Evolutionary conservation across 1,140 invertebrate species (phyloP), one percentile per base, ranked within the genome.

Genomic region (Nylanderia fulva): DNA sequence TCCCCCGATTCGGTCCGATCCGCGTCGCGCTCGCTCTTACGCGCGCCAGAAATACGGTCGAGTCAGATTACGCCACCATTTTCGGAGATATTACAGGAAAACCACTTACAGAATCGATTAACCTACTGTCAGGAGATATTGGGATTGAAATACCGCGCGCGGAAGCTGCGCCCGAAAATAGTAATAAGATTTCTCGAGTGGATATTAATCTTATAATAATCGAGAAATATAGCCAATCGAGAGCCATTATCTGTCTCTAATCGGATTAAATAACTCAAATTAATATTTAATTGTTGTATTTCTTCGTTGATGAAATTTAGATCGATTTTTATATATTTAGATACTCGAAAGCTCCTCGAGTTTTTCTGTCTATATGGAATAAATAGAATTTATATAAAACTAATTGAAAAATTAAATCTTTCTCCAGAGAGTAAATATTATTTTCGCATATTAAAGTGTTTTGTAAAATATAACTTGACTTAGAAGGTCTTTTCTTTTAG

Each of bases 81-180:
- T 84, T 84, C 74, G 61, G 60, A 39, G 61, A 84, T 84, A 84
- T 84, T 77, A 66, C 82, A 33, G 82, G 82, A 64, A 77, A 84
- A 77, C 82, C 82, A 77, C 82, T 84, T 84, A 77, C 72, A 29
- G 24, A 61, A 84, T 84, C 72, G 82, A 84, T 84, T 84, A 76
- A 84, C 82, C 60, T 33, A 64, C 72, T 76, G 82, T 84, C 58
- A 66, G 18, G 74, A 56, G 82, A 84, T 84, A 84, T 64, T 74
- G 82, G 33, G 69, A 52, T 42, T 84, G 69, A 84, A 84, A 84
- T 84, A 84, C 24, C 58, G 80, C 69, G 56, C n/a, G n/a, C 21
- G 27, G 61, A 27, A 27, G 18, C 7, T 68, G 29, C 21, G 64
- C 29, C 48, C 3, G 64, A 80, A 71, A 80, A 71, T 69, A 69